Percentiles rank a stretch among this genome's conserved stretches.
These are phyloP conservation scores for Phrixothrix hirtus DNA, from an alignment of 2,888 invertebrate genomes.

Conservation along the genomic window DNA sequence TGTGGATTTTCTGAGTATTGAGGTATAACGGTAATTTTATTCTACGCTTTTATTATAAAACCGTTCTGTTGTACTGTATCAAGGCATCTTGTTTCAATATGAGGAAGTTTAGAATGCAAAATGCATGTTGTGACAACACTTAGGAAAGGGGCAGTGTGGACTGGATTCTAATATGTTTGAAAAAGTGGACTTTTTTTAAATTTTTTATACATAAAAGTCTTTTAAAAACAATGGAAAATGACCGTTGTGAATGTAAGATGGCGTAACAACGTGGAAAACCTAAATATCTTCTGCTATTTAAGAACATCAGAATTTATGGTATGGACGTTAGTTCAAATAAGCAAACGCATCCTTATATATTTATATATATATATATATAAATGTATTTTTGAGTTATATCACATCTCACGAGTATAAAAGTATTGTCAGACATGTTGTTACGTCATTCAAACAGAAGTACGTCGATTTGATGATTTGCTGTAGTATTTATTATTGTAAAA, in stretches of 20 bases:
- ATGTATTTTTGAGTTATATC: too few relatives aligned
- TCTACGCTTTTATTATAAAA: slow-evolving; percentile 50
- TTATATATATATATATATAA: too few relatives aligned
- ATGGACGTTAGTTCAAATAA: too few relatives aligned
- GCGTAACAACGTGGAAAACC: too few relatives aligned
- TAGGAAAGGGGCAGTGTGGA: slow-evolving; percentile 46
- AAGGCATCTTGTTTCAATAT: slow-evolving; percentile 57
- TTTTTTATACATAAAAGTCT: neutral
- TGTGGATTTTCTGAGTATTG: slow-evolving; percentile 57
- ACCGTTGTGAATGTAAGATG: too few relatives aligned
- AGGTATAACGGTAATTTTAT: slow-evolving; percentile 53
- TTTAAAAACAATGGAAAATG: neutral
- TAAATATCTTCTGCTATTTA: too few relatives aligned
- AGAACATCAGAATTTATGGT: too few relatives aligned
- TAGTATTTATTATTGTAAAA: too few relatives aligned
- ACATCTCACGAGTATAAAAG: too few relatives aligned
- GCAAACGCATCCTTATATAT: too few relatives aligned
- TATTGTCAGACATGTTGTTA: too few relatives aligned
- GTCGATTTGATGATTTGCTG: neutral
- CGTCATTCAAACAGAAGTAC: neutral
- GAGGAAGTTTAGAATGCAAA: slow-evolving; percentile 43
- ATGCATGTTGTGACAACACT: too few relatives aligned
- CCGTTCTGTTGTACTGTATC: slow-evolving; percentile 57
- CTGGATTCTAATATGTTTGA: slow-evolving; percentile 34
- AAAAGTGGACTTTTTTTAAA: slow-evolving; percentile 25